Evolutionary conservation across 2,888 invertebrate genomes (phyloP).

Genomic region (Scrobipalpa atriplicella): DNA sequence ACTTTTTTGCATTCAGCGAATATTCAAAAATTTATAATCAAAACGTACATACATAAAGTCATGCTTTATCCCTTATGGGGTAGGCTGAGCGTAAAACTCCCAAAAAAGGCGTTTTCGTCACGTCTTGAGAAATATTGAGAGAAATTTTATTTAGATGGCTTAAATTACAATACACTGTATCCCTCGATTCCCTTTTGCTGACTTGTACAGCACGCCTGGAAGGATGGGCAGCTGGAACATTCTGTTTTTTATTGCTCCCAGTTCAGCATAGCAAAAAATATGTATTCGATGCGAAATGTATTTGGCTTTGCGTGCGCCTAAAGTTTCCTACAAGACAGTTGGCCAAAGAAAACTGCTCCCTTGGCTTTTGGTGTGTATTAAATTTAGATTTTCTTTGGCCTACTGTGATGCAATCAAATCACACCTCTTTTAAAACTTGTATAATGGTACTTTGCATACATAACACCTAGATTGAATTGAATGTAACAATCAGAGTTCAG

Average conservation of each 20-base stretch:
- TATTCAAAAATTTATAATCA: constrained; percentile 31
- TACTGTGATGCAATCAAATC: constrained; percentile 15
- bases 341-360: neutral
- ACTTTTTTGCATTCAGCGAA: constrained; percentile 49
- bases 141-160: no score
- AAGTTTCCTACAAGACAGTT: constrained; percentile 37
- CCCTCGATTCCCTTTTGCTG: no score
- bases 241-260: no score
- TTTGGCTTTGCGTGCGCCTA: constrained; percentile 66
- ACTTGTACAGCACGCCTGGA: no score
- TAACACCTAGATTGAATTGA: constrained; percentile 3
- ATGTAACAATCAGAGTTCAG: constrained; percentile 23
- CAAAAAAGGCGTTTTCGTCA: no score
- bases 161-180: no score
- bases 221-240: no score
- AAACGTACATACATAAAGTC: no score
- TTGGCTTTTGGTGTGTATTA: neutral
- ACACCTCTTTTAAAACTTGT: constrained; percentile 5
- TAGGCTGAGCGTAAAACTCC: no score
- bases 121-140: no score
- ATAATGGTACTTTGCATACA: constrained; percentile 12
- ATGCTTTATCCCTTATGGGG: no score
- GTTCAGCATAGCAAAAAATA: no score
- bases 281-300: constrained; percentile 42
- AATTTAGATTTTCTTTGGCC: neutral